phyloP scores from a whole-genome alignment of 1,140 invertebrate species.

The Zaprionus davidi region DNA sequence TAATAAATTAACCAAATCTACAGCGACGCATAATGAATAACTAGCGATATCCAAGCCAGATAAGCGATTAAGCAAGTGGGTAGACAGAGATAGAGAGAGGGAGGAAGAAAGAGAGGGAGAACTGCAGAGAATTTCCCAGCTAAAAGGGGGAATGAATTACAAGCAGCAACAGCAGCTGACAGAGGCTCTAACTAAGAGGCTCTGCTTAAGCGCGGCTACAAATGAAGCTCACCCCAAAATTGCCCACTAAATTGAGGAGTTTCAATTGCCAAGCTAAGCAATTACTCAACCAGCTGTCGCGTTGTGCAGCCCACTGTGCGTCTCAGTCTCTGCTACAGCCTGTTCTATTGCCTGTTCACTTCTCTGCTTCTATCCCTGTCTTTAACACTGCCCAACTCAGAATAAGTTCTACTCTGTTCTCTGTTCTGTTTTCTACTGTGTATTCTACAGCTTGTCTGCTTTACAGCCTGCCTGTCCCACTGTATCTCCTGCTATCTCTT shows the following conservation, averaged over 20 bases:
- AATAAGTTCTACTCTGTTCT: background rate
- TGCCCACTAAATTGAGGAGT: constrained; percentile 60
- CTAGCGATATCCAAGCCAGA: background rate
- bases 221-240: constrained; percentile 42
- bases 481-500: no score
- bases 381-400: background rate
- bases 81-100: background rate
- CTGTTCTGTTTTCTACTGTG: background rate
- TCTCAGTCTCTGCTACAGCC: background rate
- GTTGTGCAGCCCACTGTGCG: background rate
- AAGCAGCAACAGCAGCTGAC: background rate
- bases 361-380: background rate
- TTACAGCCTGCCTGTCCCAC: no score
- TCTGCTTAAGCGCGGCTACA: background rate
- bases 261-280: constrained; percentile 68
- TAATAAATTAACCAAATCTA: constrained; percentile 35
- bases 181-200: background rate
- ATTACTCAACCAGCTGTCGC: constrained; percentile 28
- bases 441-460: no score
- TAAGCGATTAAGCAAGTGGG: background rate
- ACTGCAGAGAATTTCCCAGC: background rate
- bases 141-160: background rate
- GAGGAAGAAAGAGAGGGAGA: background rate
- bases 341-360: background rate
- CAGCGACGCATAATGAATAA: constrained; percentile 15